These are phyloP conservation scores for Oscheius sp. DNA, from an alignment of 2,888 invertebrate species.

Conservation along the genomic window DNA sequence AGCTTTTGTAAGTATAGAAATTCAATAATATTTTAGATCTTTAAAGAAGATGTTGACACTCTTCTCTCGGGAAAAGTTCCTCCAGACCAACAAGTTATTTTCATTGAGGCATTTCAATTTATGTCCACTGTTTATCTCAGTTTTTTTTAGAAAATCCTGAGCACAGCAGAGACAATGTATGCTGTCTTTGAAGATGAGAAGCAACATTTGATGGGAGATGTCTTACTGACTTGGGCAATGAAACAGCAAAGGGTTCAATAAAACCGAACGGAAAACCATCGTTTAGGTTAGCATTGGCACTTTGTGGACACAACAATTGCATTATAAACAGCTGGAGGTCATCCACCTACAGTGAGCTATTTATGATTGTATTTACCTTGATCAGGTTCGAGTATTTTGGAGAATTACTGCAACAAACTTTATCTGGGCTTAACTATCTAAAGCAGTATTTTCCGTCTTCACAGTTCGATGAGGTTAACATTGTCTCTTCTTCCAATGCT, in stretches of 20 bases:
- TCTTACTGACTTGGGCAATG: constrained; percentile 67
- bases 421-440: constrained; percentile 63
- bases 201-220: constrained; percentile 68
- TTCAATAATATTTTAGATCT: constrained; percentile 48
- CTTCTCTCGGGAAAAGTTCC: constrained; percentile 59
- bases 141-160: constrained; percentile 42
- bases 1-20: neutral
- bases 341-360: constrained; percentile 62
- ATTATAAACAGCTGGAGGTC: constrained; percentile 62
- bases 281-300: constrained; percentile 60
- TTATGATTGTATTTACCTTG: neutral
- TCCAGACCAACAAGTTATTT: constrained; percentile 50
- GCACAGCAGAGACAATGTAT: constrained; percentile 49
- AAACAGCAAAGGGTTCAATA: constrained; percentile 61
- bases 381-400: constrained; percentile 69
- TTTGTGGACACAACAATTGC: constrained; percentile 66
- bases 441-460: constrained; percentile 62
- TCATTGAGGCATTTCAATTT: constrained; percentile 46
- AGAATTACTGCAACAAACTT: constrained; percentile 67
- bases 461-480: constrained; percentile 61
- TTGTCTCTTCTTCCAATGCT: neutral
- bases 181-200: constrained; percentile 66
- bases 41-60: constrained; percentile 67
- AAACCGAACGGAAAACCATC: neutral
- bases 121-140: neutral